Base-by-base conservation (phyloP, 2,888 invertebrate genomes). In the Neria commutata region DNA sequence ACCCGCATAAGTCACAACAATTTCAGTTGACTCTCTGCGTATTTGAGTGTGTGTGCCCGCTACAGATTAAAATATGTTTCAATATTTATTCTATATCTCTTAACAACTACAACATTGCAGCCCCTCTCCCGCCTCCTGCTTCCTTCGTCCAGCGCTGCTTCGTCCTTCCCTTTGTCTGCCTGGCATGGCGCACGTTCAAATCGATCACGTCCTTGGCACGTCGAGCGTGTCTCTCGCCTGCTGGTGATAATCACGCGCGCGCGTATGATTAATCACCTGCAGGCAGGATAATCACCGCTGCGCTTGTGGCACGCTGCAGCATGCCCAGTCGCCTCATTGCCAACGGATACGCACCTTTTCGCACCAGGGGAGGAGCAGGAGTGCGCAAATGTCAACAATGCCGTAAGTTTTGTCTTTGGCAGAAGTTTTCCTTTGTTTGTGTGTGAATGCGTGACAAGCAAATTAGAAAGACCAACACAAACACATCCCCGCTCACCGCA, bases 211-310 rank as follows among this genome's bases (percentile, higher is more conserved):
- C 29, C 3, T 33, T 34, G 34, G 8, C 21, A 11, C 34, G 42
- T 25, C 37, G 19, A 46, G 46, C 46, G n/a, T 17, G 46, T 48
- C 33, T 33, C 8, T 14, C 42, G 42, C 42, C 33, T 17, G 14
- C 50, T 50, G 33, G 11, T 65, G 66, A 73, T 72, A 72, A 74
- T 76, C 76, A 75, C 75, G 70, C n/a, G n/a, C n/a, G n/a, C 67
- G 71, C 70, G 70, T 74, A 71, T 76, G 78, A 76, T 76, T 76
- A 76, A 76, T 76, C 76, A 74, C 74, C 69, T 67, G 63, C 62
- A 65, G 54, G 63, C 54, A 55, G 65, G 67, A 68, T 67, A 67
- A 68, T 66, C 45, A 46, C 40, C 63, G 50, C 21, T 62, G 50
- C 26, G 19, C 21, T 3, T n/a, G 8, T 37, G n/a, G 14, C 6